phyloP scores from a whole-genome alignment of 30 jellyfish, hydroid and myxozoan genomes.

The Hydractinia echinata region DNA sequence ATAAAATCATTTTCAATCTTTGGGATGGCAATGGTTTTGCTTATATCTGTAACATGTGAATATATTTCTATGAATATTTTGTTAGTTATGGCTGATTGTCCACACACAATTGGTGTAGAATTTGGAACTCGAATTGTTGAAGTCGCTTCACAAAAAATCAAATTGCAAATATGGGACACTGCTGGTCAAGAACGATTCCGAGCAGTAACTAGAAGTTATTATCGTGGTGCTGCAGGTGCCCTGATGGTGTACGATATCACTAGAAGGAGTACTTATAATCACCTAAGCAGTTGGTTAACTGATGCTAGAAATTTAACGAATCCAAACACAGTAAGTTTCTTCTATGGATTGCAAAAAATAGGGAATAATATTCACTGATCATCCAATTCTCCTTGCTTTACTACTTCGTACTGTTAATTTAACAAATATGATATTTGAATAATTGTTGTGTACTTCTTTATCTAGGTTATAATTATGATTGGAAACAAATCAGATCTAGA shows the following conservation, averaged over 20 bases:
- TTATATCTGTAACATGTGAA: too few relatives aligned
- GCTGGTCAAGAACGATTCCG: constrained; percentile 95
- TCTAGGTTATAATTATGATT: constrained; percentile 95
- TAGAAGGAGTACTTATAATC: constrained; percentile 98
- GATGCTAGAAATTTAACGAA: constrained; percentile 95
- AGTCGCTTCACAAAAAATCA: constrained; percentile 95
- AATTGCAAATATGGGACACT: constrained; percentile 96
- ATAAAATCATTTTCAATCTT: too few relatives aligned
- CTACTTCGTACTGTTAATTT: too few relatives aligned
- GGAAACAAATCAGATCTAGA: constrained; percentile 98
- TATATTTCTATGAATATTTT: too few relatives aligned
- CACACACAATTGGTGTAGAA: constrained; percentile 98
- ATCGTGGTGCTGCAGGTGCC: constrained; percentile 99
- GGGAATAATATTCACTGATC: not conserved
- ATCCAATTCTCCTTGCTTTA: too few relatives aligned
- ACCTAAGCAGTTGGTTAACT: constrained; percentile 96
- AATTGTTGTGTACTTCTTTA: not conserved
- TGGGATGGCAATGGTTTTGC: too few relatives aligned
- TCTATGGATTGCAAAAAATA: not conserved
- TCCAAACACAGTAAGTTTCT: constrained; percentile 80
- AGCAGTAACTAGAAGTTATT: constrained; percentile 97
- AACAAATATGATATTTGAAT: not conserved
- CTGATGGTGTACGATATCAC: constrained; percentile 97
- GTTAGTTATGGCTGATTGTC: constrained; percentile 98
- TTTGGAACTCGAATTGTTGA: constrained; percentile 98